A percentile compares a stretch with the other conserved stretches of the same genome.
phyloP scores from a whole-genome alignment of 2,113 vertebrate species.

The Heloderma charlesbogerti region DNA sequence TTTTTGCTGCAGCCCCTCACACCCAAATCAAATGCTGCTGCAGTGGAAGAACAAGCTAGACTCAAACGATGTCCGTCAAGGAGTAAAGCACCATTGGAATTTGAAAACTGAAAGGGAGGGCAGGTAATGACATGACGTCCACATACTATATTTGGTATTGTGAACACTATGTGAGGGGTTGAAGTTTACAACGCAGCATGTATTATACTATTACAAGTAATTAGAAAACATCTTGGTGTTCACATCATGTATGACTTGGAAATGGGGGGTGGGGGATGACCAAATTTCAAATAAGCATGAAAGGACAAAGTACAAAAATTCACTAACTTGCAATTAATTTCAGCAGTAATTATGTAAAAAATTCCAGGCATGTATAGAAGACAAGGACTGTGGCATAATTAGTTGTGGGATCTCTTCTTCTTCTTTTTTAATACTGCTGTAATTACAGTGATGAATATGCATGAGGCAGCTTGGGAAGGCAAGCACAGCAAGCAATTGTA shows the following conservation, averaged over 20 bases:
- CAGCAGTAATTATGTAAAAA: constrained; percentile 79
- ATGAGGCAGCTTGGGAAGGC: constrained; percentile 77
- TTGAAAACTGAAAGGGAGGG: not conserved
- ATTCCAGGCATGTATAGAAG: constrained; percentile 74
- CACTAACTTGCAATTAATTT: constrained; percentile 85
- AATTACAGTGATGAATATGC: constrained; percentile 84
- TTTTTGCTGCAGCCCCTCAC: not conserved
- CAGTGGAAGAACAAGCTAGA: not conserved
- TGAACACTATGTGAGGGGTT: constrained; percentile 14
- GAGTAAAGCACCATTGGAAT: not conserved
- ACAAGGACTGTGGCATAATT: constrained; percentile 77
- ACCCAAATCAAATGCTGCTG: not conserved
- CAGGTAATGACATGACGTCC: not conserved
- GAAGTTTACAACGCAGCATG: not conserved
- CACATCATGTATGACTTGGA: constrained; percentile 38
- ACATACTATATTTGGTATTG: not conserved
- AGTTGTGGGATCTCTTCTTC: constrained; percentile 65
- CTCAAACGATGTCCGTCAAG: not conserved
- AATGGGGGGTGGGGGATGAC: constrained; percentile 40
- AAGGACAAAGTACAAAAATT: constrained; percentile 79
- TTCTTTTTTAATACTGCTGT: constrained; percentile 73
- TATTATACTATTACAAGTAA: constrained; percentile 22
- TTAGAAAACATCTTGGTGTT: constrained; percentile 46
- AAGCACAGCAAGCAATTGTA: constrained; percentile 75
- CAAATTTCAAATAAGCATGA: constrained; percentile 78